Evolutionary conservation across 2,888 invertebrate genomes (phyloP), one percentile per base, ranked within the genome.

Genomic region (Apodemia hepburni): DNA sequence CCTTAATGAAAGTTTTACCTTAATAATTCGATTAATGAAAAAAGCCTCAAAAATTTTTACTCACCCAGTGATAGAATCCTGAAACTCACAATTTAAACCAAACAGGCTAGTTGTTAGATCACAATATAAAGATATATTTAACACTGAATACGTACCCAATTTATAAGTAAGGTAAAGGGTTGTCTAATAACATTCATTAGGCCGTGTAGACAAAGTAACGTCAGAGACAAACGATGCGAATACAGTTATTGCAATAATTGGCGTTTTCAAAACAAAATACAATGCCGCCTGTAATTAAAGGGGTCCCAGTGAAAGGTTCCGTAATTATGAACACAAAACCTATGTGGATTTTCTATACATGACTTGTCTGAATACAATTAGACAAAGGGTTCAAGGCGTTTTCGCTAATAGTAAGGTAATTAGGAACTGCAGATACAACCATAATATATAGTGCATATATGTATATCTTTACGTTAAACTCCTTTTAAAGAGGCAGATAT

Each of bases 161-260:
- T 61, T 61, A 61, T 63, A 62, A 67, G 62, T 64, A 64, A 64
- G 61, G 61, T 61, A 61, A 54, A 49, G 64, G 61, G 63, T 63
- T 69, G 68, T 73, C 70, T 76, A 76, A 79, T 77, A 73, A 73
- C 70, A 71, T 70, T 72, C 68, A 72, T 72, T 71, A 71, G 65
- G 58, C 69, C 64, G 60, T 64, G 63, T 66, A 65, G 65, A 76
- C 75, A 75, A 74, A 75, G 78, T 72, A 67, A 73, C 69, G 72
- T 71, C 72, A 70, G 73, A 75, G 77, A 79, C 75, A 76, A 75
- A 75, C 76, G 79, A 76, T 73, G 77, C 77, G 76, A 72, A 74
- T 73, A 75, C 75, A 72, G 75, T 85, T 84, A 86, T 85, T 83
- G 80, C 80, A 84, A 85, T 87, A 86, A 88, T 88, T 85, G 85